Conservation (phyloP, 2,888 invertebrate species). For the Lacanobia wlatinum region DNA sequence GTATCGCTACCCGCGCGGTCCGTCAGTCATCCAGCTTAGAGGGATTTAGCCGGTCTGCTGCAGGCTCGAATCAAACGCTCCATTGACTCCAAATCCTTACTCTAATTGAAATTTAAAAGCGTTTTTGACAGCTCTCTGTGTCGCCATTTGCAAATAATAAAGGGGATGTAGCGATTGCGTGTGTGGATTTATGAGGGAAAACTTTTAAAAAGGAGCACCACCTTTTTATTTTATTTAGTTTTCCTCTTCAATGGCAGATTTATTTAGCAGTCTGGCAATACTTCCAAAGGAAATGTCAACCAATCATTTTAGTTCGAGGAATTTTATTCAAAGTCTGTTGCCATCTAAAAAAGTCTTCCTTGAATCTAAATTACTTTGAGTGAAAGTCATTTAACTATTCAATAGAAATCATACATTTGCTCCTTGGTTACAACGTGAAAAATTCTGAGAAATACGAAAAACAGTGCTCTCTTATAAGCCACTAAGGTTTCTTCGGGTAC, state of each 20-base stretch:
- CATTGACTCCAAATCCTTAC: slow-evolving; percentile 77
- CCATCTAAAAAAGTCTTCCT: not conserved
- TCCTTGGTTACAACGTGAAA: slow-evolving; percentile 2
- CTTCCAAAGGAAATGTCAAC: slow-evolving; percentile 24
- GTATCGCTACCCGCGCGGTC: slow-evolving; percentile 65
- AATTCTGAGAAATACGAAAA: not conserved
- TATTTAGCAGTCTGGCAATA: slow-evolving; percentile 20
- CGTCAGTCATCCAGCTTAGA: slow-evolving; percentile 76
- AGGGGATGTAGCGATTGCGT: slow-evolving; percentile 56
- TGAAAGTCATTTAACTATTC: slow-evolving; percentile 15
- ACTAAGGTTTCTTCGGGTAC: not conserved
- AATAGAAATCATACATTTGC: slow-evolving; percentile 8
- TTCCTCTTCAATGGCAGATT: not conserved
- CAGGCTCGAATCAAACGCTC: slow-evolving; percentile 78
- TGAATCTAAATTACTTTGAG: slow-evolving; percentile 8
- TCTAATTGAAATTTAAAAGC: slow-evolving; percentile 83
- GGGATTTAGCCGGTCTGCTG: slow-evolving; percentile 73
- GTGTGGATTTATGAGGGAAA: slow-evolving; percentile 48
- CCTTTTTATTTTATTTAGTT: not conserved
- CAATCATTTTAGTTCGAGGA: slow-evolving; percentile 8
- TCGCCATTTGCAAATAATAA: slow-evolving; percentile 72
- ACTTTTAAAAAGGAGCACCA: slow-evolving; percentile 38
- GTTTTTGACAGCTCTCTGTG: slow-evolving; percentile 78
- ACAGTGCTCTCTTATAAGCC: not conserved
- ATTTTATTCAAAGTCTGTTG: slow-evolving; percentile 2